phyloP scores from a whole-genome alignment of 2,797 vertebrate species.

The Pteronotus mesoamericanus region DNA sequence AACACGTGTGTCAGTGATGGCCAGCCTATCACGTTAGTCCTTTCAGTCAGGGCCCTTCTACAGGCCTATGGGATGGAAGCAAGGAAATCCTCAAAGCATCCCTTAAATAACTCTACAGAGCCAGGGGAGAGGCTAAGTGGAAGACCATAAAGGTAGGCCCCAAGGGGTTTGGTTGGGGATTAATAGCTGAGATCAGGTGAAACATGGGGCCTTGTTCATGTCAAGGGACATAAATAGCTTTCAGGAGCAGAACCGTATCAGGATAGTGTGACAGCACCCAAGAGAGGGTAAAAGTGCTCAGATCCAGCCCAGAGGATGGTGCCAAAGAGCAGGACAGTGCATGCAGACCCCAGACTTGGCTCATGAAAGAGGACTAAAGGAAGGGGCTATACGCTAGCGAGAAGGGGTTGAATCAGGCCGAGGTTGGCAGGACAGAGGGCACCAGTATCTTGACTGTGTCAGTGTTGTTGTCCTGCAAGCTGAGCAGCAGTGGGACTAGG shows the following conservation, averaged over 20 bases:
- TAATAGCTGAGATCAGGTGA: background rate
- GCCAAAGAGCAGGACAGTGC: background rate
- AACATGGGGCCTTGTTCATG: background rate
- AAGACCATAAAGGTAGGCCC: background rate
- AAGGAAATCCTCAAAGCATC: background rate
- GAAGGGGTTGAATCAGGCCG: background rate
- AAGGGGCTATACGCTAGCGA: background rate
- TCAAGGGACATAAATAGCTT: background rate
- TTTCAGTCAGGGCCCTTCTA: conserved; percentile 5
- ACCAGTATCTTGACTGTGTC: conserved; percentile 14
- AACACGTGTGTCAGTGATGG: background rate
- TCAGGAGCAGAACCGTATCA: background rate
- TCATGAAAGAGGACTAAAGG: background rate
- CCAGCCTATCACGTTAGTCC: conserved; percentile 2
- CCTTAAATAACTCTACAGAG: background rate
- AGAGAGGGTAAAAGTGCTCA: background rate
- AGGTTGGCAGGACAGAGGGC: background rate
- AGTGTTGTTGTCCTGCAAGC: background rate
- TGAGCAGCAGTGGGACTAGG: conserved; percentile 11
- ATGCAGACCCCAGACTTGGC: background rate
- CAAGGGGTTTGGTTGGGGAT: background rate
- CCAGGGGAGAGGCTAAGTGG: background rate
- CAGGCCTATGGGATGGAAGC: conserved; percentile 17
- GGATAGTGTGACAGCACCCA: too few relatives aligned
- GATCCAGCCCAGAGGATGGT: background rate